phyloP scores from a whole-genome alignment of 2,888 invertebrate species.

The Ptycholaimellus sp. region DNA sequence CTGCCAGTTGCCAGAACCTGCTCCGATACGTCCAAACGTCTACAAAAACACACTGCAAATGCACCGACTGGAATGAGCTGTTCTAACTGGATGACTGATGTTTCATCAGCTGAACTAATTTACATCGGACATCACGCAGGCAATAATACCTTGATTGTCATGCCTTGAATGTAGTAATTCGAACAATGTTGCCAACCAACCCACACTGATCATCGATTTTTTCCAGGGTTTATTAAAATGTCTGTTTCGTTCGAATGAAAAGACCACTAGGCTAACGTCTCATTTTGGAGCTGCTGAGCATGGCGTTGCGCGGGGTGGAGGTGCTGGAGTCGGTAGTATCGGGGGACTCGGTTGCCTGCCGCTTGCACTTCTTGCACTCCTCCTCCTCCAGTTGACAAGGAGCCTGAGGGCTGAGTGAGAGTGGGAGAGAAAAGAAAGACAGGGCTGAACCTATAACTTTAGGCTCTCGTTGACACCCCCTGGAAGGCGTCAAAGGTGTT shows the following conservation, averaged over 20 bases:
- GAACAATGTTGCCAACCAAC: no score
- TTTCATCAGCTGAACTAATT: no score
- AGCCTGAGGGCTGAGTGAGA: no score
- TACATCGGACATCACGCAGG: not conserved
- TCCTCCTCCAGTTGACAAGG: no score
- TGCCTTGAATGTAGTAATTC: no score
- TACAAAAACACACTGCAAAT: constrained; percentile 9
- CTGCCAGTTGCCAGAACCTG: constrained; percentile 23
- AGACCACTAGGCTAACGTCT: not conserved
- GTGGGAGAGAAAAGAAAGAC: no score
- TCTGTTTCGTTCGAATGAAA: not conserved
- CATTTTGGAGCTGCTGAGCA: constrained; percentile 19
- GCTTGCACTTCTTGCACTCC: constrained; percentile 4
- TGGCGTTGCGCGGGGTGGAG: constrained; percentile 21
- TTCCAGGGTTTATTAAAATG: not conserved
- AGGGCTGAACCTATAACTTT: constrained; percentile 5
- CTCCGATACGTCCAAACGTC: constrained; percentile 18
- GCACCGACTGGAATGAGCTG: no score
- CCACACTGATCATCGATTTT: not conserved
- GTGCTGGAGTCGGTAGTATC: constrained; percentile 14
- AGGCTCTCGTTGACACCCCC: constrained; percentile 6
- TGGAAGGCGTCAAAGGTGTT: constrained; percentile 13
- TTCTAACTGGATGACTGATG: not conserved
- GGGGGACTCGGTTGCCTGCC: constrained; percentile 9
- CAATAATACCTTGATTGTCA: not conserved